Evolutionary conservation across 2,888 invertebrate species (phyloP).

Genomic region (Chymomyza fuscimana): DNA sequence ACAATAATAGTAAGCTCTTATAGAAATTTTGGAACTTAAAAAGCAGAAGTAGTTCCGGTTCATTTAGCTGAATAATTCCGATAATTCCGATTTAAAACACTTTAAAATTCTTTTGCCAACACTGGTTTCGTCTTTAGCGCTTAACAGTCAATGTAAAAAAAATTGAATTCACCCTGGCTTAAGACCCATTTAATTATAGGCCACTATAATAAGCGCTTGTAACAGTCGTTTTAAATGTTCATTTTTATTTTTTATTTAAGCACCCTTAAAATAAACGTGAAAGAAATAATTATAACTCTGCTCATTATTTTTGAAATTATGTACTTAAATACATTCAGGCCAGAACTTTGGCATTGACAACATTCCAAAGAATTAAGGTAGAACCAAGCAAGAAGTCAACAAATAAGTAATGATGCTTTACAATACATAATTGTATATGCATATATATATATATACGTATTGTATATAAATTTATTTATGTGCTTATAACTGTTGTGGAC

Average conservation of each 20-base stretch:
- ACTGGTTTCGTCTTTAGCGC: no score
- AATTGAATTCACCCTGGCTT: background rate
- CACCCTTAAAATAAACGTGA: background rate
- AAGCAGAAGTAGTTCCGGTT: no score
- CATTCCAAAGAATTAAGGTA: background rate
- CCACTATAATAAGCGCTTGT: background rate
- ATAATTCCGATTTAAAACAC: no score
- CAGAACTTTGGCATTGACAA: background rate
- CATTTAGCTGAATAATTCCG: no score
- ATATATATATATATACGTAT: slow-evolving; percentile 19
- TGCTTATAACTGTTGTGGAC: background rate
- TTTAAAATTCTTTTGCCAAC: no score
- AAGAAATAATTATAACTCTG: background rate
- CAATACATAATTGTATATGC: background rate
- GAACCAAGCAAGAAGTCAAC: background rate
- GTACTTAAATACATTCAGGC: background rate
- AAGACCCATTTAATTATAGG: background rate
- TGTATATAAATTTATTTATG: slow-evolving; percentile 38
- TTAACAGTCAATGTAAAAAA: no score
- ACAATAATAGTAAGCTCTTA: no score
- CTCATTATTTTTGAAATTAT: background rate
- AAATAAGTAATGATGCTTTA: background rate
- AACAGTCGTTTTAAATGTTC: background rate
- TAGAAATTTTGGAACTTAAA: no score
- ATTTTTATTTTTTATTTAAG: background rate